Conservation (phyloP, 2,797 vertebrate genomes). For the Propithecus perrieri region DNA sequence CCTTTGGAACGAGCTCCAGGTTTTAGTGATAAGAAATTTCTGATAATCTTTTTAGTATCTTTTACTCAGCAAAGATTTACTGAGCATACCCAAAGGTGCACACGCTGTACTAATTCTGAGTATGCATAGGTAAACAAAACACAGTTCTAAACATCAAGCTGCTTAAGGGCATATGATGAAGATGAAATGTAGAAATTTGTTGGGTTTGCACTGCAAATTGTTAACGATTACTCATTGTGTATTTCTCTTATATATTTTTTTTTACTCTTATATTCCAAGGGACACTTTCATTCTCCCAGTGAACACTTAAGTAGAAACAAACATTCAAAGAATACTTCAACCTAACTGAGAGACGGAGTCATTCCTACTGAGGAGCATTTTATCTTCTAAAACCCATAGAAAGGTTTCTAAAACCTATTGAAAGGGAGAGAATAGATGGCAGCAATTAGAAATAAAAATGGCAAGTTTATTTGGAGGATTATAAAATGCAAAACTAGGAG, state of each 20-base stretch:
- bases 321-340: background rate
- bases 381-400: background rate
- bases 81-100: background rate
- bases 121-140: background rate
- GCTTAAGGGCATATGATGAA: background rate
- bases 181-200: background rate
- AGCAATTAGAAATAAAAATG: background rate
- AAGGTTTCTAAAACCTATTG: background rate
- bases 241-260: background rate
- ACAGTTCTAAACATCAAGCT: background rate
- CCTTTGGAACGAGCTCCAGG: conserved; percentile 3
- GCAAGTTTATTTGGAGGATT: background rate
- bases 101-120: background rate
- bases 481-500: background rate
- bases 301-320: background rate
- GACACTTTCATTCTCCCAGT: background rate
- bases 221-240: background rate
- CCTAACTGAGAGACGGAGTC: background rate
- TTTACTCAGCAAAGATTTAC: conserved; percentile 44
- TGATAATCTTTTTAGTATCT: conserved; percentile 14
- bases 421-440: background rate
- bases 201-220: background rate
- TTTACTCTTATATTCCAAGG: background rate
- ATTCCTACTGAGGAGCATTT: background rate
- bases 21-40: background rate